Base-by-base conservation (phyloP, 2,797 vertebrate species). In the Botia kubotai region DNA sequence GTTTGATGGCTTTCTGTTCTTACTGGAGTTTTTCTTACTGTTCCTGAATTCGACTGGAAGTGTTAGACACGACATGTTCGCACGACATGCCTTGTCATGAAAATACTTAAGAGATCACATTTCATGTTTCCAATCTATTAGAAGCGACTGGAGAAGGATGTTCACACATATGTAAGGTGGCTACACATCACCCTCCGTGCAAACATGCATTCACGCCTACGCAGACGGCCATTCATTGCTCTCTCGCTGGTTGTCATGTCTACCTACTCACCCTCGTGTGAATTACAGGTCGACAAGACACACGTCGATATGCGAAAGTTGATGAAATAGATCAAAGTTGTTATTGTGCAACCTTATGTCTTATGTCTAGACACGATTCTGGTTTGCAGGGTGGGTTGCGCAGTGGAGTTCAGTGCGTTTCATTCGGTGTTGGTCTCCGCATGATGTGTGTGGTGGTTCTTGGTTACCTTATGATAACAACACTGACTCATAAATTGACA, bases 171-270 rank as follows among this genome's bases (percentile, higher is more conserved):
- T 79, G 66, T 66, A 66, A 57, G 36, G 67, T 77, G 77, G 58
- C 57, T 80, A 62, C 62, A 66, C 78, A 79, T 73, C 33, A 80
- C 3, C 71, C 57, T 69, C 72, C 67, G 29, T 58, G 43, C 66
- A 68, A 77, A 79, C 83, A 79, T 81, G 66, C 75, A 78, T 80
- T 65, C 70, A 86, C 76, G 80, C 83, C 77, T 39, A 86, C 81
- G 80, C 80, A 84, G 74, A 74, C 52, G 72, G 74, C 71, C 75
- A 79, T 83, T 83, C 79, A 57, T 26, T 70, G 82, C 79, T 63
- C 72, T 74, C 71, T 75, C 57, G 70, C 76, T 76, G 79, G 26
- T 75, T 76, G 75, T 72, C 60, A 63, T 83, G 66, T 65, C 60
- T 79, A 77, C 86, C 79, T 79, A 83, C 82, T 80, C 75, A 55